These are phyloP conservation scores for Syngnathus acus DNA, from an alignment of 2,797 vertebrate genomes.

Conservation along the genomic window DNA sequence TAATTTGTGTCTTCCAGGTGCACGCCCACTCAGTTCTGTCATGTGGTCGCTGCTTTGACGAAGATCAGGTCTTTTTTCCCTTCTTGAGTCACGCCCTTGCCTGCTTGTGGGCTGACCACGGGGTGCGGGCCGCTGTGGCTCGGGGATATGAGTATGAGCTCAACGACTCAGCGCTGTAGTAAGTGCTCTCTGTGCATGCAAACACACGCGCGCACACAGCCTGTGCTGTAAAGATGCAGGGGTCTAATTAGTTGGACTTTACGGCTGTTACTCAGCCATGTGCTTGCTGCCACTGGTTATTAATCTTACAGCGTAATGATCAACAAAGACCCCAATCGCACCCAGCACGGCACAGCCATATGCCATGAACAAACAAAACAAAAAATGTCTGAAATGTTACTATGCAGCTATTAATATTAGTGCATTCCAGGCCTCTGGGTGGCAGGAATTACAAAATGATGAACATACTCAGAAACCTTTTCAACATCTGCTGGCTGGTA, in stretches of 20 bases:
- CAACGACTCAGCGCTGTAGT: slow-evolving; percentile 71
- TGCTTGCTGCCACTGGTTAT: slow-evolving; percentile 52
- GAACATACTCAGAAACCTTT: background rate
- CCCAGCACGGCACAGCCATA: background rate
- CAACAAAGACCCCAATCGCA: background rate
- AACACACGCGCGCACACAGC: slow-evolving; percentile 13
- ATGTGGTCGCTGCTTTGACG: slow-evolving; percentile 63
- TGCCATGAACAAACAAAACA: background rate
- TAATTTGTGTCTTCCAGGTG: slow-evolving; percentile 37
- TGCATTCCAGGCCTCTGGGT: background rate
- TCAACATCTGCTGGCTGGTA: background rate
- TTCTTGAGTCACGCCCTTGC: slow-evolving; percentile 60
- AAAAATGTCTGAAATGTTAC: background rate
- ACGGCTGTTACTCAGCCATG: slow-evolving; percentile 38
- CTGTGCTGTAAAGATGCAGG: slow-evolving; percentile 33
- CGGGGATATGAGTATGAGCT: slow-evolving; percentile 68
- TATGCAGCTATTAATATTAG: background rate
- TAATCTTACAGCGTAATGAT: slow-evolving; percentile 16
- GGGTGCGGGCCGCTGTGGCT: slow-evolving; percentile 50
- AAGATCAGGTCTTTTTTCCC: slow-evolving; percentile 62
- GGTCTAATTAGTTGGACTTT: slow-evolving; percentile 55
- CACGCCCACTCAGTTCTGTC: slow-evolving; percentile 65
- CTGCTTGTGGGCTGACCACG: slow-evolving; percentile 64
- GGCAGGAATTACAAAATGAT: background rate
- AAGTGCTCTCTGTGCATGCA: slow-evolving; percentile 36